Base-by-base conservation (phyloP, 2,888 invertebrate genomes). In the Drosophila peninsularis region DNA sequence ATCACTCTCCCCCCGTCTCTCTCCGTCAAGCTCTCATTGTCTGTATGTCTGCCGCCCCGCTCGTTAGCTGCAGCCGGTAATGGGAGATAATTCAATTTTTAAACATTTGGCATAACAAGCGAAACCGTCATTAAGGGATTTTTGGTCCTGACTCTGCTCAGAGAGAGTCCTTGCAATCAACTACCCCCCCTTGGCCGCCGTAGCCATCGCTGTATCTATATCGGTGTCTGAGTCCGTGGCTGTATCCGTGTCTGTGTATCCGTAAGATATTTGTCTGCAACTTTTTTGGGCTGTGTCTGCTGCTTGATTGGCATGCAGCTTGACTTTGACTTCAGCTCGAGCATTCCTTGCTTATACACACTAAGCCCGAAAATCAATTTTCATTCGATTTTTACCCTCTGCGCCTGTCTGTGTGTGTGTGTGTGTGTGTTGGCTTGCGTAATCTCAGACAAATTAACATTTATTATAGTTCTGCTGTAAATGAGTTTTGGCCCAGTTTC, bases 121-220 rank as follows among this genome's bases (percentile, higher is more conserved):
- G 90, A 90, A 91, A 91, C 91, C 92, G 90, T 92, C 91, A 92
- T 92, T 92, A 92, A 92, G 92, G 92, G 91, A 91, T 92, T 91
- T 91, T 79, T 74, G 75, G 64, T 79, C 54, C 71, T 67, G 64
- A 39, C 75, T 69, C 75, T 72, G 72, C 62, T 30, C 66, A 52
- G 63, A 52, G 63, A 30, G 27, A 70, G 74, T 72, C 68, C 66
- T 68, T 54, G 73, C 82, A 82, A 80, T 80, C 80, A 80, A 62
- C 71, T 66, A 62, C 71, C 63, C 75, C 71, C 69, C 64, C 72
- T 62, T 41, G 53, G 56, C 13, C 19, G 21, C 21, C 6, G 5
- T 21, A 21, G 21, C 13, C 37, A 13, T 49, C 32, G 32, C 49
- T 19, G 54, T 47, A 19, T 42, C 39, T 66, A 47, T 63, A 60